These are phyloP conservation scores for Synanthedon formicaeformis DNA, from an alignment of 2,888 invertebrate genomes.

Conservation along the genomic window DNA sequence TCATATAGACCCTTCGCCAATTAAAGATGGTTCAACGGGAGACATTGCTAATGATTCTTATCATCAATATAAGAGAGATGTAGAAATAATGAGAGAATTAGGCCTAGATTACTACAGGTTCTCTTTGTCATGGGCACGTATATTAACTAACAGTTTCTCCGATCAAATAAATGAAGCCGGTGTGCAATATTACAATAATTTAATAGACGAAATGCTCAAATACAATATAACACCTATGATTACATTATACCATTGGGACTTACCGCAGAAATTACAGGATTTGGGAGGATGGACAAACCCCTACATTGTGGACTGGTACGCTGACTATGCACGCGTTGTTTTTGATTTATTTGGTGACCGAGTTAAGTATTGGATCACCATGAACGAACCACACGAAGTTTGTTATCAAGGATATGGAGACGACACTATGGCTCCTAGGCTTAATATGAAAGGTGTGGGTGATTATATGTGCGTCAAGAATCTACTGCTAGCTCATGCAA, in stretches of 20 bases:
- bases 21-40: constrained; percentile 63
- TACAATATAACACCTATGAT: constrained; percentile 73
- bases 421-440: constrained; percentile 23
- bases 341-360: constrained; percentile 54
- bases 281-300: constrained; percentile 65
- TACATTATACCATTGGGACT: constrained; percentile 65
- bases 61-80: constrained; percentile 67
- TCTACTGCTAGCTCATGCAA: constrained; percentile 65
- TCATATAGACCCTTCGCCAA: constrained; percentile 49
- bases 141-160: constrained; percentile 70
- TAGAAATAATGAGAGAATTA: constrained; percentile 49
- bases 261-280: constrained; percentile 61
- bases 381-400: constrained; percentile 61
- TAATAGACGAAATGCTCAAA: constrained; percentile 69
- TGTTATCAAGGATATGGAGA: constrained; percentile 50
- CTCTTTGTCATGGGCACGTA: constrained; percentile 73
- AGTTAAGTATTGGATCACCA: constrained; percentile 65
- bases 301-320: constrained; percentile 49
- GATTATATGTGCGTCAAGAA: constrained; percentile 59
- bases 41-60: constrained; percentile 72
- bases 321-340: constrained; percentile 46
- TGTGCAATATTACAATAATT: constrained; percentile 27
- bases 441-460: constrained; percentile 38
- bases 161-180: constrained; percentile 65
- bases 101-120: constrained; percentile 66